Evolutionary conservation across 2,113 vertebrate genomes (phyloP), one percentile per base, ranked within the genome.

Genomic region (Macroglossus sobrinus): DNA sequence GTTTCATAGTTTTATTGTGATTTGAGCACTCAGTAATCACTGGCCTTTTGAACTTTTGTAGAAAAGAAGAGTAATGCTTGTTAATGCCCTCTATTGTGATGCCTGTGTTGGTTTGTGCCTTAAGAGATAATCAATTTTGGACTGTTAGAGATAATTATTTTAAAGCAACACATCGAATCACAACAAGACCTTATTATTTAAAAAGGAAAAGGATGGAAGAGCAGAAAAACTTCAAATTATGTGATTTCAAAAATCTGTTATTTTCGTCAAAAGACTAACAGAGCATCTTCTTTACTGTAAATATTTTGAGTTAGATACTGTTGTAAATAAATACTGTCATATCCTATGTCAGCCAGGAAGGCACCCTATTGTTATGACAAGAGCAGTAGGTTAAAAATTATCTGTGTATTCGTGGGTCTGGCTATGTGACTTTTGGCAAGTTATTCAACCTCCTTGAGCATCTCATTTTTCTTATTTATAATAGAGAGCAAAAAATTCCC

Each of bases 21-120:
- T 80, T 92, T 81, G 80, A 9, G 22, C 59, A 97, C 19, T 88
- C 40, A 59, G 90, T 90, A 85, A 84, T 85, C 84, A 40, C 92
- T 96, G 94, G 55, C 84, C 90, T 95, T 97, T 97, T 94, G 80
- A 95, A 94, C 87, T 96, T 95, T 14, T 19, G 0, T 55, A 64
- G 18, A 84, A 68, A 28, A 69, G n/a, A 74, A 69, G n/a, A 78
- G 3, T 16, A 64, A 64, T 68, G 16, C n/a, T 64, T 92, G 35
- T 63, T 69, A 53, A 69, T 45, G 66, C 40, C 47, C 28, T 72
- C 57, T 82, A 75, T 89, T 59, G 18, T 68, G 50, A 30, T 66
- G 19, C 68, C 82, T 80, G 2, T 79, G 19, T 64, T 81, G 38
- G 40, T 35, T 63, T 89, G 57, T 86, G 0, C 33, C 15, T 84